Evolutionary conservation across 2,113 vertebrate species (phyloP).

Genomic region (Lipotes vexillifer): DNA sequence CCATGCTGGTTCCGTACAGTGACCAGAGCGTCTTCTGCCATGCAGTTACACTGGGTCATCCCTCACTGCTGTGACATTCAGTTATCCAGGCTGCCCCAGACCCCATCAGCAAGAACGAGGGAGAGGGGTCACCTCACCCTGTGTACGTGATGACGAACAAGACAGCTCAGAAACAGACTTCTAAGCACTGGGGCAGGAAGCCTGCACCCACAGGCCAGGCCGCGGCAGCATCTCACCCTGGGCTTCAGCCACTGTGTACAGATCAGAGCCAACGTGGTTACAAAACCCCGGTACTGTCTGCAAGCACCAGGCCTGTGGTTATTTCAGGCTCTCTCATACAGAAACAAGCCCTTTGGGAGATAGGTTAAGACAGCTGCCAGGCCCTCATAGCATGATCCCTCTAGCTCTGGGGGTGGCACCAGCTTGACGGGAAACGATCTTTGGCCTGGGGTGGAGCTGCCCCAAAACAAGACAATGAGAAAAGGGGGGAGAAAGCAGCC

Average conservation of each 20-base stretch:
- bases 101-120: neutral
- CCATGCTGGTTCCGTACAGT: neutral
- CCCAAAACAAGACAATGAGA: neutral
- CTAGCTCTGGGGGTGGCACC: neutral
- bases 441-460: neutral
- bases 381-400: neutral
- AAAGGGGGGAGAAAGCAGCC: neutral
- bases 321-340: neutral
- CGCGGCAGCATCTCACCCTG: neutral
- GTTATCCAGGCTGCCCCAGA: too few relatives aligned
- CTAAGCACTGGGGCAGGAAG: neutral
- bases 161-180: neutral
- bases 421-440: neutral
- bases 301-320: neutral
- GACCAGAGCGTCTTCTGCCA: neutral
- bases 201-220: neutral
- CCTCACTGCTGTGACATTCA: neutral
- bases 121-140: neutral
- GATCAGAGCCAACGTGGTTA: neutral
- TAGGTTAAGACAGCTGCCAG: neutral
- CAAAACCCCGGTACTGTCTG: neutral
- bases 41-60: accelerated
- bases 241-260: neutral
- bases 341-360: constrained; percentile 23
- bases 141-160: neutral